Conservation (phyloP, 2,113 vertebrate species). For the Poeciliopsis turrubarensis region DNA sequence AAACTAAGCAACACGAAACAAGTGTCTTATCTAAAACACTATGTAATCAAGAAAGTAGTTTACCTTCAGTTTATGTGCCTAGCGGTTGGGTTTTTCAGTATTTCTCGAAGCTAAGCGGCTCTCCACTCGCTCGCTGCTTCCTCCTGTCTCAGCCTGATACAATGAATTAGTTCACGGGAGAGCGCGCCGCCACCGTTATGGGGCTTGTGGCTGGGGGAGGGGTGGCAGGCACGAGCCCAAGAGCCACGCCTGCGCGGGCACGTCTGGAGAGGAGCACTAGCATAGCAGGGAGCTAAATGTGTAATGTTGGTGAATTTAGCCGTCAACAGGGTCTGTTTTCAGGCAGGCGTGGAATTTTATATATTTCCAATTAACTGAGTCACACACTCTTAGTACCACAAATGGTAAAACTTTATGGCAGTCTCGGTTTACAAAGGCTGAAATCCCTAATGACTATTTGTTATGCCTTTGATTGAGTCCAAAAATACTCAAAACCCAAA, state of each 20-base stretch:
- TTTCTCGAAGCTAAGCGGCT: conserved; percentile 46
- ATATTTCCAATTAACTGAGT: not conserved
- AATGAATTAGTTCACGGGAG: conserved; percentile 74
- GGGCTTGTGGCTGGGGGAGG: conserved; percentile 68
- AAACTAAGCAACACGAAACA: not conserved
- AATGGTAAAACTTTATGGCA: not conserved
- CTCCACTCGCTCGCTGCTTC: conserved; percentile 35
- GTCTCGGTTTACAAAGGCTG: not conserved
- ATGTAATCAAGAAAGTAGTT: conserved; percentile 44
- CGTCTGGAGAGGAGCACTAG: conserved; percentile 22
- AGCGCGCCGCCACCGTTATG: conserved; percentile 66
- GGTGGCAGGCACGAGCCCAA: conserved; percentile 65
- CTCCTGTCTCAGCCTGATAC: conserved; percentile 61
- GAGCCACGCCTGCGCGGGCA: conserved; percentile 84
- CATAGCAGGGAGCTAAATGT: not conserved
- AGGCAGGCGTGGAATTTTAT: not conserved
- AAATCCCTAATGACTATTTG: not conserved
- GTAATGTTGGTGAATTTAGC: not conserved
- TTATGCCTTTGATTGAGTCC: not conserved
- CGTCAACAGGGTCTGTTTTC: conserved; percentile 16
- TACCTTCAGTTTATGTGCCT: conserved; percentile 70
- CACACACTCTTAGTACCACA: not conserved
- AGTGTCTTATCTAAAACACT: rapidly evolving
- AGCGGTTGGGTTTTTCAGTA: conserved; percentile 35
- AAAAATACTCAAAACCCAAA: conserved; percentile 1